Percentiles rank a stretch among this genome's conserved stretches.
phyloP scores from a whole-genome alignment of 2,888 invertebrate genomes.

The Lamellibrachia columna region DNA sequence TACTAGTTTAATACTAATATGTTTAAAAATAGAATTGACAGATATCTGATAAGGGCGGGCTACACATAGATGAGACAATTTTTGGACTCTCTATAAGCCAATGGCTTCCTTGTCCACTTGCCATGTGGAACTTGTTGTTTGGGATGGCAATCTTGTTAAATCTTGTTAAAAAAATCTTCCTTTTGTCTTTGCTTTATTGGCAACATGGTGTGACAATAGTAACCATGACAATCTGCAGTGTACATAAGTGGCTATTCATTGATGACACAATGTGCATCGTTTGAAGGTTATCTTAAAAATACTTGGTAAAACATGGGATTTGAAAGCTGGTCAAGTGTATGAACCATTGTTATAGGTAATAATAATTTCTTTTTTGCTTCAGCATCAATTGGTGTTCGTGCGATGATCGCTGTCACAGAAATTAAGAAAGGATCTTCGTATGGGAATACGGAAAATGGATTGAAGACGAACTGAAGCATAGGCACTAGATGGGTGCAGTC shows the following conservation, averaged over 20 bases:
- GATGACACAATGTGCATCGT: not conserved
- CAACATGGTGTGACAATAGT: no score
- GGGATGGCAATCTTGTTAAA: no score
- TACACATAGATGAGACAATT: no score
- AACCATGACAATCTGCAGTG: no score
- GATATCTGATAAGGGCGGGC: no score
- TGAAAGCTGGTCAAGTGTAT: not conserved
- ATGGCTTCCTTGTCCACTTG: no score
- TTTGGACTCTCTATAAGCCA: no score
- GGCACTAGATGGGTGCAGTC: not conserved
- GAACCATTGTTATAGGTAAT: conserved; percentile 24
- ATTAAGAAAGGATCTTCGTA: conserved; percentile 57
- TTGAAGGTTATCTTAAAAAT: not conserved
- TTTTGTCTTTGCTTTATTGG: no score
- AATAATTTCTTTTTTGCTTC: conserved; percentile 45
- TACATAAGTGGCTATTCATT: not conserved
- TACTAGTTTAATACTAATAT: no score
- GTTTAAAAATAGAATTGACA: no score
- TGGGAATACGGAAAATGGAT: conserved; percentile 42
- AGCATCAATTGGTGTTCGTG: conserved; percentile 50
- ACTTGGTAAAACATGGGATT: not conserved
- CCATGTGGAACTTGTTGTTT: no score
- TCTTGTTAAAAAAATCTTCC: no score
- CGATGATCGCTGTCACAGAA: conserved; percentile 58
- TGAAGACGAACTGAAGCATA: not conserved